Conservation (phyloP, 2,797 vertebrate genomes). For the Poliocrania exsul region DNA sequence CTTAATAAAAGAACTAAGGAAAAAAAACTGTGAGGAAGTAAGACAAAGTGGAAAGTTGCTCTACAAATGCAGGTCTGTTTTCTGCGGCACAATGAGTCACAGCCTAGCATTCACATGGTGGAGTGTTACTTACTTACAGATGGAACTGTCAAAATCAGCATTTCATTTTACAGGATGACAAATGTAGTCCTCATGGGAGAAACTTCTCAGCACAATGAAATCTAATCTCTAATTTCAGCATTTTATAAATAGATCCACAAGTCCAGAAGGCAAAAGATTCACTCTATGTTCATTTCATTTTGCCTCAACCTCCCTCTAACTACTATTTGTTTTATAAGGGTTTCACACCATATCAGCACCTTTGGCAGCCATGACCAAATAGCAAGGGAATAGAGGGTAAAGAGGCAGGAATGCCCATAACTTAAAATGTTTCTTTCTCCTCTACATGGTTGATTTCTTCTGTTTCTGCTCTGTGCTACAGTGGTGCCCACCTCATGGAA, state of each 20-base stretch:
- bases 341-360: neutral
- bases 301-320: neutral
- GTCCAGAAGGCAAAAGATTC: neutral
- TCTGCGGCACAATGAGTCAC: constrained; percentile 10
- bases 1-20: neutral
- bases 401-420: neutral
- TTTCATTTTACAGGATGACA: constrained; percentile 22
- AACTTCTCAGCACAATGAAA: constrained; percentile 24
- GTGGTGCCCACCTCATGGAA: neutral
- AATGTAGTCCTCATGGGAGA: neutral
- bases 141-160: constrained; percentile 29
- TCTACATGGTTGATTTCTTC: neutral
- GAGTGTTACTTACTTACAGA: constrained; percentile 5
- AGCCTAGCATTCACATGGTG: neutral
- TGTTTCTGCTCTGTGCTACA: neutral
- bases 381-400: neutral
- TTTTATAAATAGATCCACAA: neutral
- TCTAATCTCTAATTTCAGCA: constrained; percentile 29
- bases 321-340: neutral
- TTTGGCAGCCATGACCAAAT: neutral
- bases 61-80: neutral
- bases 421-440: neutral
- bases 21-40: neutral
- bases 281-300: neutral
- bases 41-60: constrained; percentile 25